These are phyloP conservation scores for Margaritifera margaritifera DNA, from an alignment of 2,888 invertebrate species.

Conservation along the genomic window DNA sequence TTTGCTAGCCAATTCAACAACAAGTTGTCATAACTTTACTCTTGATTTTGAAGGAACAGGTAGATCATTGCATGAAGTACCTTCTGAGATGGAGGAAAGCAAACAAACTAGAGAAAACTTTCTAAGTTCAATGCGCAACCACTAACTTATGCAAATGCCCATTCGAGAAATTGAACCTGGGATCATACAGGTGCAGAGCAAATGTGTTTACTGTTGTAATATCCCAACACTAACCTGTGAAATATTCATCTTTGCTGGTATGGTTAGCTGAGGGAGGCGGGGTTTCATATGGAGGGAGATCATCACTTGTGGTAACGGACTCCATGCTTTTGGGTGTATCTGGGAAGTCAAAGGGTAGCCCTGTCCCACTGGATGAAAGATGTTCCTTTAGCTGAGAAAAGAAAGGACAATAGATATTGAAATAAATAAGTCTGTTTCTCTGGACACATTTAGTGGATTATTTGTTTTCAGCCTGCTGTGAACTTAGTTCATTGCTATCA, in stretches of 20 bases:
- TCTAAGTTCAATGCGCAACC: background rate
- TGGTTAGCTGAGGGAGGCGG: conserved; percentile 51
- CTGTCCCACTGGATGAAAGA: conserved; percentile 18
- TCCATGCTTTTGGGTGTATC: conserved; percentile 55
- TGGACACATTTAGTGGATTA: no score
- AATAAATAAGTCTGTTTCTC: background rate
- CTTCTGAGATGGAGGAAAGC: no score
- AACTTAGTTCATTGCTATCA: no score
- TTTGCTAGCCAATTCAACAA: no score
- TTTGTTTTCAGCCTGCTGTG: no score
- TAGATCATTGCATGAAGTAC: no score
- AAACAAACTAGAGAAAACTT: background rate
- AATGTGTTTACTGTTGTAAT: background rate
- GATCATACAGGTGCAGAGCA: no score
- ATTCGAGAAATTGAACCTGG: no score
- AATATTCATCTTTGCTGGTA: conserved; percentile 46
- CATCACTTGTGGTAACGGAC: conserved; percentile 56
- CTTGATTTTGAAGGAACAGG: no score
- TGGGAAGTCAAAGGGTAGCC: conserved; percentile 37
- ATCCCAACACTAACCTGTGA: conserved; percentile 27
- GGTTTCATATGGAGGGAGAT: conserved; percentile 61
- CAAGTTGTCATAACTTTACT: no score
- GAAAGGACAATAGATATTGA: background rate
- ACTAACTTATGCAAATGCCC: no score
- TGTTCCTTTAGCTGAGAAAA: conserved; percentile 43